These are phyloP conservation scores for Frankliniella intonsa DNA, from an alignment of 2,888 invertebrate genomes.

Conservation along the genomic window DNA sequence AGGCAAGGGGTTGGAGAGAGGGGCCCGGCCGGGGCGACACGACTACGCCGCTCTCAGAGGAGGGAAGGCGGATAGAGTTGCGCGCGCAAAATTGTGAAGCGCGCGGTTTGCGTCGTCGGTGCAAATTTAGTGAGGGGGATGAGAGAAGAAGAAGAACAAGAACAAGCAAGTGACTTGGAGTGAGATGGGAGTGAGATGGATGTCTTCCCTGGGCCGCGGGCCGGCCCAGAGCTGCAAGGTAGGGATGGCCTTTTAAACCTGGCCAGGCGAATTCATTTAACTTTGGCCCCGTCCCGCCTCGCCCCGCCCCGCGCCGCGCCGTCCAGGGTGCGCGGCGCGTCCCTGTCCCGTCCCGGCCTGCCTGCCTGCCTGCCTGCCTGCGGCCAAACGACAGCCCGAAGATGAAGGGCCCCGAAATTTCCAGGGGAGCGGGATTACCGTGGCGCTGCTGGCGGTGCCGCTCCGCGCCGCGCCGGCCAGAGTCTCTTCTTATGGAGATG, in stretches of 20 bases:
- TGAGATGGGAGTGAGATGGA: not conserved
- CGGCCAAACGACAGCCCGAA: not conserved
- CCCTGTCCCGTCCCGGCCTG: too few species aligned
- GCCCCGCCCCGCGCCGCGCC: not conserved
- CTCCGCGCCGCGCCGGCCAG: not conserved
- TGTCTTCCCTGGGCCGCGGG: not conserved
- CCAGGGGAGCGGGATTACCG: constrained; percentile 1
- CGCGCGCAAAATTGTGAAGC: too few species aligned
- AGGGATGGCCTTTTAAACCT: constrained; percentile 14
- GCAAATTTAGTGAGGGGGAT: too few species aligned
- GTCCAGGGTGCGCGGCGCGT: too few species aligned
- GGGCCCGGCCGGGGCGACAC: not conserved
- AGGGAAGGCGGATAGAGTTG: not conserved
- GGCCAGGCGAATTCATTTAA: constrained; percentile 12
- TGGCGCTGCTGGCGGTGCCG: not conserved
- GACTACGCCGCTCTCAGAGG: not conserved
- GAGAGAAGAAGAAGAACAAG: not conserved
- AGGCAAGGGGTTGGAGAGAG: not conserved
- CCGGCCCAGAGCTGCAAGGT: not conserved
- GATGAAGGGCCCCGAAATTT: constrained; percentile 9
- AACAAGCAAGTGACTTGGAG: not conserved
- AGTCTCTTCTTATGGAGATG: constrained; percentile 22
- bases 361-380: not conserved
- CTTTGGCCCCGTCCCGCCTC: not conserved
- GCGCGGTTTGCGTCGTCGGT: too few species aligned